These are phyloP conservation scores for Hipparchia sbordonii DNA, from an alignment of 2,888 invertebrate genomes.

Conservation along the genomic window DNA sequence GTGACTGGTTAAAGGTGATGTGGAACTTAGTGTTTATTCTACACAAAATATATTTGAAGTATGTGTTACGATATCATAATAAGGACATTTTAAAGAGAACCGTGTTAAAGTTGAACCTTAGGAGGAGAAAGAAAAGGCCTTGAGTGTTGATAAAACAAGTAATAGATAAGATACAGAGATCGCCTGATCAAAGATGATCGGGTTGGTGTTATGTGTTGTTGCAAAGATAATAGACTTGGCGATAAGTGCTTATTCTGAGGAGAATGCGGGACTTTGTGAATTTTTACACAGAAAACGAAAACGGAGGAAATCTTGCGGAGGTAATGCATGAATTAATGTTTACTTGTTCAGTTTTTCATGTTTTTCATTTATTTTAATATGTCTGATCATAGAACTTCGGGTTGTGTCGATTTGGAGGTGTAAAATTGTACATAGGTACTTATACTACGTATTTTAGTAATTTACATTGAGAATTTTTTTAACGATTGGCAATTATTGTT, in stretches of 20 bases:
- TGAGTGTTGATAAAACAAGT: slow-evolving; percentile 27
- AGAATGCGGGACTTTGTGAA: slow-evolving; percentile 28
- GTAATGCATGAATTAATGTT: slow-evolving; percentile 1
- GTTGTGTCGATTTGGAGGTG: no score
- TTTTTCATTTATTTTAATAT: background rate
- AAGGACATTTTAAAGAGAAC: slow-evolving; percentile 33
- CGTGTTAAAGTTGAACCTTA: slow-evolving; percentile 48
- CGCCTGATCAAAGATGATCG: slow-evolving; percentile 60
- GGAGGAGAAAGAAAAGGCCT: slow-evolving; percentile 57
- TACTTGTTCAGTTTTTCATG: background rate
- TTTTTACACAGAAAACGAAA: slow-evolving; percentile 46
- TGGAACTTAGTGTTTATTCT: slow-evolving; percentile 29
- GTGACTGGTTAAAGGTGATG: slow-evolving; percentile 33
- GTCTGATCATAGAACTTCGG: no score
- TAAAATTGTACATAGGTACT: no score
- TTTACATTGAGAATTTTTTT: no score
- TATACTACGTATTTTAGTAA: no score
- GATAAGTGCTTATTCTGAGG: slow-evolving; percentile 46
- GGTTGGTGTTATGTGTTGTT: slow-evolving; percentile 62
- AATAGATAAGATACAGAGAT: slow-evolving; percentile 39
- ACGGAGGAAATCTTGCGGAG: slow-evolving; percentile 36
- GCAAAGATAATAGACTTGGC: slow-evolving; percentile 61
- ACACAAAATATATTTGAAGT: slow-evolving; percentile 32
- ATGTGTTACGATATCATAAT: slow-evolving; percentile 32
- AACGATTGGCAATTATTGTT: no score